Conservation (phyloP, 2,888 invertebrate genomes). For the Oxytorus armatus region DNA sequence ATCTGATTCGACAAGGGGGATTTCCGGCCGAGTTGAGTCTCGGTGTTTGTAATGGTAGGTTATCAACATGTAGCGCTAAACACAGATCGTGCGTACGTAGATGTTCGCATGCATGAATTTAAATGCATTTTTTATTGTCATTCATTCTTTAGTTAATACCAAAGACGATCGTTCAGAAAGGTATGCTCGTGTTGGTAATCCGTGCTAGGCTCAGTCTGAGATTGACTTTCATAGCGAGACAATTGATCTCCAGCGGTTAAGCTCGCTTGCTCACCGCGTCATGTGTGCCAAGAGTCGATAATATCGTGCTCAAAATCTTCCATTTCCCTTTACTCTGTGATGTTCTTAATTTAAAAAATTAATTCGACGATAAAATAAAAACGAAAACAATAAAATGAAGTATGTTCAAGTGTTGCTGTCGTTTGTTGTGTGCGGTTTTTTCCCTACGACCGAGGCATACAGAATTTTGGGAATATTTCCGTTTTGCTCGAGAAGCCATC, state of each 20-base stretch:
- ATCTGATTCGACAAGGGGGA: too few relatives aligned
- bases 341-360: background rate
- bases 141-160: background rate
- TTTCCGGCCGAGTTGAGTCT: too few relatives aligned
- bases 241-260: background rate
- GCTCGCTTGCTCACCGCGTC: background rate
- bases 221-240: background rate
- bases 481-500: conserved; percentile 84
- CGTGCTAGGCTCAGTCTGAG: conserved; percentile 9
- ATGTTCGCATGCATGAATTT: too few relatives aligned
- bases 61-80: too few relatives aligned
- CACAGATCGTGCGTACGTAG: too few relatives aligned
- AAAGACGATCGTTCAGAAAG: background rate
- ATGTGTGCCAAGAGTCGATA: background rate
- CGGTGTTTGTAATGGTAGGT: too few relatives aligned
- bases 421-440: background rate
- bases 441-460: conserved; percentile 49
- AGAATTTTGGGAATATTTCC: conserved; percentile 82
- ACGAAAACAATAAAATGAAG: conserved; percentile 30
- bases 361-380: background rate
- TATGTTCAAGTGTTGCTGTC: background rate
- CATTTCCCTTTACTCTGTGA: background rate
- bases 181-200: too few relatives aligned
- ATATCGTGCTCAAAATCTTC: background rate
- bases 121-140: too few relatives aligned